A percentile compares a stretch with the other conserved stretches of the same genome.
Conservation (phyloP, 2,888 invertebrate species). For the Melanostoma scalare region DNA sequence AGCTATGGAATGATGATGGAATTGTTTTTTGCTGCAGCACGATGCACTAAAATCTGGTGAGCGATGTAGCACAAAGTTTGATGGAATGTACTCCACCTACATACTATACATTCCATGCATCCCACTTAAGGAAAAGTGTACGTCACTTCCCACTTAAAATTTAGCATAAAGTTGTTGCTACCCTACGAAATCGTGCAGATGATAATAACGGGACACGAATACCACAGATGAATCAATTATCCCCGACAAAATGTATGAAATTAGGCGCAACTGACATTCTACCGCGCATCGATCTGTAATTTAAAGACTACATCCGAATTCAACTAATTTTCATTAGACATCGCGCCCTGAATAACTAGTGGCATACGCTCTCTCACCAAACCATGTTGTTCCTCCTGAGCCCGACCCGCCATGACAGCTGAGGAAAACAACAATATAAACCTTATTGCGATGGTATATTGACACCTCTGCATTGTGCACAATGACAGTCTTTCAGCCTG, state of each 20-base stretch:
- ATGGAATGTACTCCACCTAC: constrained; percentile 40
- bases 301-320: constrained; percentile 54
- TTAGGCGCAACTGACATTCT: constrained; percentile 68
- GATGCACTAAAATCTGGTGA: too few species aligned
- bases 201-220: constrained; percentile 49
- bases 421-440: constrained; percentile 56
- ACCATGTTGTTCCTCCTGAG: neutral
- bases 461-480: constrained; percentile 70
- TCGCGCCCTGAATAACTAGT: constrained; percentile 61
- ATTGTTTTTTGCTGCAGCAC: too few species aligned
- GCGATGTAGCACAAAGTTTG: neutral
- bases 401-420: constrained; percentile 32
- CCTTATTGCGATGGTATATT: constrained; percentile 67
- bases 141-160: constrained; percentile 35
- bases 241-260: constrained; percentile 62
- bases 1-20: too few species aligned
- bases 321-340: constrained; percentile 66
- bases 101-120: constrained; percentile 42
- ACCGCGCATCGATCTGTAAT: constrained; percentile 41
- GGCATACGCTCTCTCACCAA: constrained; percentile 26
- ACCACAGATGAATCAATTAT: constrained; percentile 66
- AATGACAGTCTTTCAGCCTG: constrained; percentile 62
- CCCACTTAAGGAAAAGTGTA: constrained; percentile 44
- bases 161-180: constrained; percentile 44
- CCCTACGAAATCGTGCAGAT: constrained; percentile 62